These are phyloP conservation scores for Sebastes diaconus DNA, from an alignment of 2,797 vertebrate genomes.

Conservation along the genomic window DNA sequence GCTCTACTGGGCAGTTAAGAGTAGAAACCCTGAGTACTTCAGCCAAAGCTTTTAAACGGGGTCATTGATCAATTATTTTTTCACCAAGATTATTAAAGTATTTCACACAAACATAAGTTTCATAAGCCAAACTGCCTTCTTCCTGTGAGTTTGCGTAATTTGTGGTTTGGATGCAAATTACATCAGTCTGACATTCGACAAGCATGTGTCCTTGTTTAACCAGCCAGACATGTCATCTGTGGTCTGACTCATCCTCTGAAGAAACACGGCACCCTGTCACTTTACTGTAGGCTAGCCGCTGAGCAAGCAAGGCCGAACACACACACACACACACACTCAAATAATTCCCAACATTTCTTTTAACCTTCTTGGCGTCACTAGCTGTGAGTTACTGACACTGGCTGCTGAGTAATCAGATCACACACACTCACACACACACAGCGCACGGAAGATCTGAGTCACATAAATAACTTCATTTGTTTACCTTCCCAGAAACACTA, in stretches of 20 bases:
- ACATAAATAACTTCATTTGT: constrained; percentile 15
- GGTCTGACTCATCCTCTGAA: constrained; percentile 56
- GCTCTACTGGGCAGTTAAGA: background rate
- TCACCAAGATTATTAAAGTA: background rate
- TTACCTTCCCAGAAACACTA: background rate
- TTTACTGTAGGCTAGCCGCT: constrained; percentile 24
- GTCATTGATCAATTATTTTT: background rate
- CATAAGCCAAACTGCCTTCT: background rate
- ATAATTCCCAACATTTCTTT: constrained; percentile 11
- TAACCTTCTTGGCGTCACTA: constrained; percentile 19
- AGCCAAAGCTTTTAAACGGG: background rate
- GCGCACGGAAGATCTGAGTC: constrained; percentile 2
- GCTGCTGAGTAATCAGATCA: constrained; percentile 27
- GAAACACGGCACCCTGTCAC: constrained; percentile 41
- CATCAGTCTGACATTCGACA: constrained; percentile 34
- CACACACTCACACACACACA: background rate
- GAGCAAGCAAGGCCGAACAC: constrained; percentile 22
- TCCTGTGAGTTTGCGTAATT: constrained; percentile 19
- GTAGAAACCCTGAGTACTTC: background rate
- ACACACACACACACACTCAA: background rate
- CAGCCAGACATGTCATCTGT: constrained; percentile 54
- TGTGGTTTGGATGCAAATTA: constrained; percentile 42
- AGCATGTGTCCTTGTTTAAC: constrained; percentile 58
- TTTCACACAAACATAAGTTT: background rate
- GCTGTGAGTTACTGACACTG: constrained; percentile 6